These are phyloP conservation scores for Pelodiscus sinensis DNA, from an alignment of 2,113 vertebrate species.

Conservation along the genomic window DNA sequence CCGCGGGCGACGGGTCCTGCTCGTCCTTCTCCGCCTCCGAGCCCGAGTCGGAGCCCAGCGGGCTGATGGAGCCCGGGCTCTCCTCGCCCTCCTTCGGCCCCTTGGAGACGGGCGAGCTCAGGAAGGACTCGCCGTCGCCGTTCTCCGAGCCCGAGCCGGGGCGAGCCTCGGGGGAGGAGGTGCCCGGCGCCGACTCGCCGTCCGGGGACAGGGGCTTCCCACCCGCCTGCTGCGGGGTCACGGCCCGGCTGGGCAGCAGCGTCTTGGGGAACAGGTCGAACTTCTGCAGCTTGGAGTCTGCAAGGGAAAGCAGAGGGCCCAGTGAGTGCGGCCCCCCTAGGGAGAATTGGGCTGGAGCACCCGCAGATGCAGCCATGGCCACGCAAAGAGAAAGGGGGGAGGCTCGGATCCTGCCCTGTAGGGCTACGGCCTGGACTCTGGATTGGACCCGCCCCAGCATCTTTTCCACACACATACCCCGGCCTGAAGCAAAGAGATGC, in stretches of 20 bases:
- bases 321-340: background rate
- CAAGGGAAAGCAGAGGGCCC: background rate
- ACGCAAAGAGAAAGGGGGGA: background rate
- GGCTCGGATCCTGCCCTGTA: background rate
- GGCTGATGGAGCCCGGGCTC: conserved; percentile 90
- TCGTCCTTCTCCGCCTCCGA: conserved; percentile 96
- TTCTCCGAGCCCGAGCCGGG: conserved; percentile 95
- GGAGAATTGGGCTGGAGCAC: too few species aligned
- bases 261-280: conserved; percentile 94
- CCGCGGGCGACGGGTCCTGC: conserved; percentile 85
- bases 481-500: background rate
- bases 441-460: background rate
- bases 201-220: conserved; percentile 89
- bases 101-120: conserved; percentile 90
- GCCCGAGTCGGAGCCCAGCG: conserved; percentile 94
- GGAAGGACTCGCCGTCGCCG: conserved; percentile 91
- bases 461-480: background rate
- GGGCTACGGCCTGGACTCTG: background rate
- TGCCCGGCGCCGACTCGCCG: conserved; percentile 89
- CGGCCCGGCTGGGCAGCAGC: conserved; percentile 83
- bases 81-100: conserved; percentile 81
- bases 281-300: conserved; percentile 94
- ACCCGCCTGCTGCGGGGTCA: conserved; percentile 82
- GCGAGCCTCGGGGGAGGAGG: conserved; percentile 92
- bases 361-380: background rate